A percentile compares a stretch with the other conserved stretches of the same genome.
Conservation (phyloP, 2,797 vertebrate genomes). For the Schizothorax lantsangensis region DNA sequence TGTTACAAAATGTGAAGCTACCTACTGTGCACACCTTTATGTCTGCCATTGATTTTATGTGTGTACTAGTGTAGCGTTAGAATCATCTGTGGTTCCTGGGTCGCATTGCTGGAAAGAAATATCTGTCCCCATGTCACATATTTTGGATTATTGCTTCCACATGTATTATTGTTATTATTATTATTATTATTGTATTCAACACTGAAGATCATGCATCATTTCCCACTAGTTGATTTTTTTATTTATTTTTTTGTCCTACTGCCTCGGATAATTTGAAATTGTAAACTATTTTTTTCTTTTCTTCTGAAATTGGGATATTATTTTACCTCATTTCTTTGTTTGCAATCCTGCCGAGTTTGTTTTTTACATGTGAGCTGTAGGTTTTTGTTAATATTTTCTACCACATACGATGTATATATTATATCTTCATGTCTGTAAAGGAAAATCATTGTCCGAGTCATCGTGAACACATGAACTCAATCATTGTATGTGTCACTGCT, state of each 20-base stretch:
- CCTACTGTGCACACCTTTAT: constrained; percentile 75
- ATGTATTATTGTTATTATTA: constrained; percentile 62
- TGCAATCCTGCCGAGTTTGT: constrained; percentile 60
- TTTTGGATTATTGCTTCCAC: constrained; percentile 65
- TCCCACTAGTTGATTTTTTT: constrained; percentile 23
- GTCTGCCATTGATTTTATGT: constrained; percentile 70
- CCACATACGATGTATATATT: constrained; percentile 57
- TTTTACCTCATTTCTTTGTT: constrained; percentile 68
- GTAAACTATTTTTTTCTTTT: constrained; percentile 18
- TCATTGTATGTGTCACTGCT: constrained; percentile 62
- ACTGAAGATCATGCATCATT: constrained; percentile 42
- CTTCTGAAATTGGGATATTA: constrained; percentile 60
- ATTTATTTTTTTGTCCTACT: constrained; percentile 23
- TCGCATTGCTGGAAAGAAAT: constrained; percentile 68
- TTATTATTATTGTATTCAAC: constrained; percentile 55
- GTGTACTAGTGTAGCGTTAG: constrained; percentile 72
- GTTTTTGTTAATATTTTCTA: constrained; percentile 67
- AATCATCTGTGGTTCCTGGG: constrained; percentile 69
- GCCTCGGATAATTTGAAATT: constrained; percentile 30
- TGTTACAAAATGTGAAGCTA: constrained; percentile 73
- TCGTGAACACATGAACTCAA: constrained; percentile 58
- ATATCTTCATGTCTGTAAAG: constrained; percentile 71
- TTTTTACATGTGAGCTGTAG: constrained; percentile 72
- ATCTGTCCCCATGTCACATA: constrained; percentile 75
- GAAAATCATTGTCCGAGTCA: constrained; percentile 61